Evolutionary conservation across 2,888 invertebrate genomes (phyloP).

Genomic region (Bruchidius siliquastri): DNA sequence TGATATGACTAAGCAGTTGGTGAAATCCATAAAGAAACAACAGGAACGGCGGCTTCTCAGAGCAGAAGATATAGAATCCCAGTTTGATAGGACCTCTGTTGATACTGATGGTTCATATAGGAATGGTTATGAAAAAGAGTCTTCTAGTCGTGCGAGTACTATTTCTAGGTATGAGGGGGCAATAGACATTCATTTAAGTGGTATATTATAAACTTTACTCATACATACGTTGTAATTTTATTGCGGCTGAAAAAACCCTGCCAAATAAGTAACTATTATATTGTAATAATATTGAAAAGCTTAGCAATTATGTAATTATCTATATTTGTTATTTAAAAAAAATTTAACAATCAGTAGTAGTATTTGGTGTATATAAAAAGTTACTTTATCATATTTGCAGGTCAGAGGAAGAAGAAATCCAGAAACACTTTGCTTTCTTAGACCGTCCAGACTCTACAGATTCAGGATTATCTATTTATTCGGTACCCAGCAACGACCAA

Average conservation of each 20-base stretch:
- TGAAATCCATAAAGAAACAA: conserved; percentile 28
- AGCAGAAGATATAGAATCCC: conserved; percentile 19
- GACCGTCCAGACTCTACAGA: conserved; percentile 8
- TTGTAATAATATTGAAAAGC: no score
- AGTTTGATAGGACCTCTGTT: conserved; percentile 6
- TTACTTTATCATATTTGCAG: no score
- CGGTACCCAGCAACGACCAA: neutral
- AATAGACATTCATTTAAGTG: no score
- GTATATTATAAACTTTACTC: no score
- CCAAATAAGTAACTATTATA: no score
- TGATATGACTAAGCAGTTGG: conserved; percentile 23
- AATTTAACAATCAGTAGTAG: no score
- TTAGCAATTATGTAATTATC: no score
- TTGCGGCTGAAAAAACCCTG: no score
- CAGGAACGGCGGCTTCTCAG: conserved; percentile 23
- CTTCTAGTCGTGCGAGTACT: neutral
- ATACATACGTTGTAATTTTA: no score
- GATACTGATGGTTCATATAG: neutral
- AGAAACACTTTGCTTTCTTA: neutral
- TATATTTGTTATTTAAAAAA: no score
- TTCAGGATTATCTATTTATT: conserved; percentile 7
- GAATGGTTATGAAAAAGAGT: neutral
- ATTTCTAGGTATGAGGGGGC: neutral
- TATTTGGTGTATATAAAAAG: no score
- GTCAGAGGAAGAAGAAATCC: neutral